Percentiles rank a stretch among this genome's conserved stretches.
These are phyloP conservation scores for Platalea minor DNA, from an alignment of 2,797 vertebrate genomes.

Conservation along the genomic window DNA sequence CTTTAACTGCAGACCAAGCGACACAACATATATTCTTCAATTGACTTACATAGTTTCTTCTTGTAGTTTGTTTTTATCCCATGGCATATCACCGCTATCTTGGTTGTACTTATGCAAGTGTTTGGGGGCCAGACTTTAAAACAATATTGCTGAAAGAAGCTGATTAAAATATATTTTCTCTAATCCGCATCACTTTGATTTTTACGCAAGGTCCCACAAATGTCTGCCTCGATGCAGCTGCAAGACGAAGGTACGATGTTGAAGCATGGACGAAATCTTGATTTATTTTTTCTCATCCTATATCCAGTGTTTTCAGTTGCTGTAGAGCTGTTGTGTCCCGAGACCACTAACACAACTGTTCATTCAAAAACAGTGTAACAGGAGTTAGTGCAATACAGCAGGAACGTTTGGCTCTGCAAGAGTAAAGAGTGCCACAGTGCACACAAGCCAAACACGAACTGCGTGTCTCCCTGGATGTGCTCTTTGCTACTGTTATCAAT, in stretches of 20 bases:
- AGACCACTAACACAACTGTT: background rate
- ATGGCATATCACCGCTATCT: background rate
- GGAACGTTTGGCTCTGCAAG: background rate
- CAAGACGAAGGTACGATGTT: background rate
- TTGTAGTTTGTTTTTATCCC: background rate
- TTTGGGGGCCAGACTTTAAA: background rate
- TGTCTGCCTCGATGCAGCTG: accelerated
- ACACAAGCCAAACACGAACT: background rate
- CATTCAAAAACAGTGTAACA: accelerated
- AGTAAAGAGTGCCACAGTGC: background rate
- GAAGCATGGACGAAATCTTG: background rate
- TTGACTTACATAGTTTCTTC: background rate
- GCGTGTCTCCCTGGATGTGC: background rate
- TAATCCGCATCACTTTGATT: background rate
- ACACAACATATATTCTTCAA: background rate
- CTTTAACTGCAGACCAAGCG: background rate
- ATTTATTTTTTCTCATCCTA: background rate
- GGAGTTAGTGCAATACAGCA: background rate
- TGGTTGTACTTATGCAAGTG: background rate
- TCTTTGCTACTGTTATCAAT: background rate
- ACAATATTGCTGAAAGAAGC: background rate
- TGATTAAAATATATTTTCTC: background rate
- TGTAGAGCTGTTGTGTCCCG: background rate
- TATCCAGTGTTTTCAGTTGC: background rate
- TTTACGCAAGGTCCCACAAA: background rate